A percentile compares a stretch with the other conserved stretches of the same genome.
These are phyloP conservation scores for Drosophila suzukii DNA, from an alignment of 1,140 invertebrate genomes.

Conservation along the genomic window DNA sequence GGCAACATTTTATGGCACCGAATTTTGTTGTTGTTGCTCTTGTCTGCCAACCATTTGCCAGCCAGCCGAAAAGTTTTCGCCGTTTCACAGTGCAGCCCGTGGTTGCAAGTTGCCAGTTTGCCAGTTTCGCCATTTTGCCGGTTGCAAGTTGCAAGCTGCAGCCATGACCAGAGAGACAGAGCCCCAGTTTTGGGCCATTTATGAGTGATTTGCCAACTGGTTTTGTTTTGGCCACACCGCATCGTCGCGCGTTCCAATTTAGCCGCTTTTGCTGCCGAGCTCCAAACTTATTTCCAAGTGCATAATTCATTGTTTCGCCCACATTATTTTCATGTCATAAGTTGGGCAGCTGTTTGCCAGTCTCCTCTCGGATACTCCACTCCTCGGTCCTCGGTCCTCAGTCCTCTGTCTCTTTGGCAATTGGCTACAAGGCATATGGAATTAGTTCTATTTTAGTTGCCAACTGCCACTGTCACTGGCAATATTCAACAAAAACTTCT, in stretches of 20 bases:
- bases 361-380: neutral
- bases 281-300: conserved; percentile 79
- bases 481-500: conserved; percentile 54
- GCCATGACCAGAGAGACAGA: conserved; percentile 23
- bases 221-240: conserved; percentile 45
- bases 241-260: conserved; percentile 70
- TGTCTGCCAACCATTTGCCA: conserved; percentile 71
- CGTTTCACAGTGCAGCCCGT: conserved; percentile 2
- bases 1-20: conserved; percentile 74
- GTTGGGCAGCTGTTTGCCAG: conserved; percentile 57
- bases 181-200: conserved; percentile 64
- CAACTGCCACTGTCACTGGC: conserved; percentile 63
- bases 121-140: conserved; percentile 20
- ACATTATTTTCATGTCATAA: conserved; percentile 82
- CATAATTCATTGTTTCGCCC: conserved; percentile 81
- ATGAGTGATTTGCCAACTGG: conserved; percentile 78
- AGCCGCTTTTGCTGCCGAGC: conserved; percentile 34
- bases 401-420: conserved; percentile 28
- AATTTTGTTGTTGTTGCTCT: conserved; percentile 73
- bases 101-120: conserved; percentile 25
- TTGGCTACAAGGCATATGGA: conserved; percentile 78
- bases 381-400: neutral
- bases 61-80: conserved; percentile 60
- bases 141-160: conserved; percentile 19
- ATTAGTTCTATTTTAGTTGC: conserved; percentile 67